These are phyloP conservation scores for Boulengeromyrus knoepffleri DNA, from an alignment of 2,113 vertebrate species.

Conservation along the genomic window DNA sequence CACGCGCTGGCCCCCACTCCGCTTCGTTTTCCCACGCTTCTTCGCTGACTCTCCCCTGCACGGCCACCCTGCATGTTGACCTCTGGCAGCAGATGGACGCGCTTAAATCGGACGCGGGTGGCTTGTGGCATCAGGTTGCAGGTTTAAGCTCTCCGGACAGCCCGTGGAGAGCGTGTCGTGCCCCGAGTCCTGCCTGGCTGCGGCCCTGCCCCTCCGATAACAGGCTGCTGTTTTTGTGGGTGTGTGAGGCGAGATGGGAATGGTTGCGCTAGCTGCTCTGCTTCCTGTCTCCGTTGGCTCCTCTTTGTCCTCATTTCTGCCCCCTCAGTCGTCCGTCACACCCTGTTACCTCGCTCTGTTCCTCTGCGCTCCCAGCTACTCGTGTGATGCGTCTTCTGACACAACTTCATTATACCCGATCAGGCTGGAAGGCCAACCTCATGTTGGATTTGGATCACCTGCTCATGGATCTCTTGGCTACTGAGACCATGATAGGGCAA, in stretches of 20 bases:
- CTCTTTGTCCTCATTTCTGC: neutral
- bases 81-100: neutral
- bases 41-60: neutral
- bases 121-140: neutral
- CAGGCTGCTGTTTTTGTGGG: neutral
- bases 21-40: neutral
- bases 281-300: neutral
- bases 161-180: neutral
- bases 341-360: neutral
- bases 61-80: neutral
- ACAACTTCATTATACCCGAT: neutral
- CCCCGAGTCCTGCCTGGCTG: neutral
- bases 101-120: neutral
- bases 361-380: neutral
- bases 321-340: neutral
- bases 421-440: neutral
- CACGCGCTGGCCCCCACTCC: neutral
- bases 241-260: neutral
- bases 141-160: neutral
- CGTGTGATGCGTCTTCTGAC: neutral
- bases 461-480: neutral
- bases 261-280: neutral
- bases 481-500: neutral
- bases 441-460: neutral
- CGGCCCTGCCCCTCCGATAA: neutral